phyloP scores from a whole-genome alignment of 2,113 vertebrate genomes.

The Psittacus erithacus region DNA sequence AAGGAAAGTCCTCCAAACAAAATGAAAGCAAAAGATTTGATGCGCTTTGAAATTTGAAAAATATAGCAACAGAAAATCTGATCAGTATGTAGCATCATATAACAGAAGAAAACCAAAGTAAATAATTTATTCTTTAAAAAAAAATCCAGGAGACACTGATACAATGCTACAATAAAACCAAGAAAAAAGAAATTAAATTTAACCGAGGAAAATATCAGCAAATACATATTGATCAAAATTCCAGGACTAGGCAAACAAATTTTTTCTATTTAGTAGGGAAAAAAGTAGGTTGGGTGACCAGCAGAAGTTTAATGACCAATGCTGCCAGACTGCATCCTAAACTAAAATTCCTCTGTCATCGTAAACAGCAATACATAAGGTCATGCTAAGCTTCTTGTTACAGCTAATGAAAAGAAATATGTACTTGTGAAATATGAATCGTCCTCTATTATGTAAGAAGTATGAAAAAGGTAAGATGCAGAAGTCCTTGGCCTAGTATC shows the following conservation, averaged over 20 bases:
- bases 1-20: neutral
- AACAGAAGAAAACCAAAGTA: neutral
- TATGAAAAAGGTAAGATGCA: neutral
- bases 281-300: neutral
- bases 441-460: neutral
- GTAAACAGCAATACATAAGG: neutral
- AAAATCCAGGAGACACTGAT: neutral
- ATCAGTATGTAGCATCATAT: neutral
- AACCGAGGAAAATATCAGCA: slow-evolving; percentile 2
- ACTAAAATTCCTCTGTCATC: neutral
- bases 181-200: slow-evolving; percentile 7
- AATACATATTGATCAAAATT: slow-evolving; percentile 28
- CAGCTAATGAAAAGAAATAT: neutral
- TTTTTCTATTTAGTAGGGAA: neutral
- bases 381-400: neutral
- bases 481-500: neutral
- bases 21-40: neutral
- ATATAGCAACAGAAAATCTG: neutral
- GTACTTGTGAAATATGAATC: neutral
- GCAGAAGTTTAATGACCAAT: neutral
- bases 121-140: neutral
- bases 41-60: neutral
- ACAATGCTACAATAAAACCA: neutral
- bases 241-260: neutral
- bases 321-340: neutral